Percentiles rank a stretch among this genome's conserved stretches.
Conservation (phyloP, 2,113 vertebrate species). For the Sorex fumeus region DNA sequence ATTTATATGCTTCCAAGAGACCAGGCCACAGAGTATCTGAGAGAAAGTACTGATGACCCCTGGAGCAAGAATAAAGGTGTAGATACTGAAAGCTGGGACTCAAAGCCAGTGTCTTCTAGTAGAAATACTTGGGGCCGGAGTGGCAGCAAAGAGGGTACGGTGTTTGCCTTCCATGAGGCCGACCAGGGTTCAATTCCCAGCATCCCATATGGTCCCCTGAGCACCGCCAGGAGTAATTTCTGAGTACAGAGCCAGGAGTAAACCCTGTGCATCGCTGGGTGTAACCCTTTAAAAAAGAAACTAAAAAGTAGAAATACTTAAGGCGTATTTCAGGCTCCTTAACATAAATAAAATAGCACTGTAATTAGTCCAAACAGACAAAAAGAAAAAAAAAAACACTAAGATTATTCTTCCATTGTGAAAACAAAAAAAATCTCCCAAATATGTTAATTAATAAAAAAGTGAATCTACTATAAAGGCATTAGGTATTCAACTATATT, state of each 20-base stretch:
- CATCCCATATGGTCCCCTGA: too few species aligned
- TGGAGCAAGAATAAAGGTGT: not conserved
- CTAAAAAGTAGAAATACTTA: not conserved
- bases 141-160: too few species aligned
- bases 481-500: not conserved
- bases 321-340: not conserved
- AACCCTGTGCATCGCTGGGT: too few species aligned
- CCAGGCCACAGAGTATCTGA: not conserved
- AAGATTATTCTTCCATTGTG: constrained; percentile 16
- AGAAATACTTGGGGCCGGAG: too few species aligned
- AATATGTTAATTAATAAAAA: not conserved
- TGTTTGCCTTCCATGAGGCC: too few species aligned
- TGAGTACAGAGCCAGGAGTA: too few species aligned
- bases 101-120: too few species aligned
- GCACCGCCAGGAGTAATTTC: too few species aligned
- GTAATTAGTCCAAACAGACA: not conserved
- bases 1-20: not conserved
- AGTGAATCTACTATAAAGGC: constrained; percentile 15
- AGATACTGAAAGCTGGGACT: not conserved
- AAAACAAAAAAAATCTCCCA: constrained; percentile 28
- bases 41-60: constrained; percentile 17
- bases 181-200: too few species aligned
- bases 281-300: too few species aligned
- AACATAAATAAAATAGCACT: not conserved
- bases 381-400: not conserved